Conservation (phyloP, 2,888 invertebrate genomes). For the Eristalis intricaria region DNA sequence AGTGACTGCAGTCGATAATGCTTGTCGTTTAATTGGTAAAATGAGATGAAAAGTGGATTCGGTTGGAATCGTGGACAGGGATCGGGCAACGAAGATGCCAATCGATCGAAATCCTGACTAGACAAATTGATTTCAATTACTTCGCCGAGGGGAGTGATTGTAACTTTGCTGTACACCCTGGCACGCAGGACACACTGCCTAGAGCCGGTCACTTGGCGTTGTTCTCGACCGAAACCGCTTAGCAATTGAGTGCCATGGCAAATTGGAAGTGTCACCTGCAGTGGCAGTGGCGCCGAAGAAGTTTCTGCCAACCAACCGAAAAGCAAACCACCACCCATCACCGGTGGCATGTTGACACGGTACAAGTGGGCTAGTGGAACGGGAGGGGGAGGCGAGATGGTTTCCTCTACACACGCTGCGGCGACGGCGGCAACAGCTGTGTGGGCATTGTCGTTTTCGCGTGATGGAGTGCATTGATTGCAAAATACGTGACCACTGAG, state of each 20-base stretch:
- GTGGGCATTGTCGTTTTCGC: constrained; percentile 50
- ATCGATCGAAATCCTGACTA: background rate
- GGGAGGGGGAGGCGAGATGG: background rate
- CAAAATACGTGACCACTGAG: constrained; percentile 62
- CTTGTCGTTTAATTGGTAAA: constrained; percentile 18
- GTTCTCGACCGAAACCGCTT: background rate
- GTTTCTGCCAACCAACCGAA: background rate
- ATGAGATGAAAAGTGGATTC: constrained; percentile 6
- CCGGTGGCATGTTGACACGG: constrained; percentile 30
- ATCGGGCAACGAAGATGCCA: background rate
- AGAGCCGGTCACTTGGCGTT: constrained; percentile 7
- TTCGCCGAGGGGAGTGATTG: background rate
- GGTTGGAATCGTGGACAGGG: background rate
- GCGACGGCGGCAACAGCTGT: constrained; percentile 36
- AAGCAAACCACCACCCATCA: background rate
- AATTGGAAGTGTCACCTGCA: constrained; percentile 56
- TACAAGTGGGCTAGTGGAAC: background rate
- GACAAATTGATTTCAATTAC: constrained; percentile 8
- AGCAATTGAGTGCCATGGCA: constrained; percentile 12
- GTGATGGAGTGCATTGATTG: constrained; percentile 59
- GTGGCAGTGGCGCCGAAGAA: background rate
- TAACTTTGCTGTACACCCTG: too few relatives aligned
- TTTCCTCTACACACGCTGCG: background rate
- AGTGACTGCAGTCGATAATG: constrained; percentile 22
- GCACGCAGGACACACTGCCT: background rate